phyloP scores from a whole-genome alignment of 2,888 invertebrate species.

The Macrophya alboannulata region DNA sequence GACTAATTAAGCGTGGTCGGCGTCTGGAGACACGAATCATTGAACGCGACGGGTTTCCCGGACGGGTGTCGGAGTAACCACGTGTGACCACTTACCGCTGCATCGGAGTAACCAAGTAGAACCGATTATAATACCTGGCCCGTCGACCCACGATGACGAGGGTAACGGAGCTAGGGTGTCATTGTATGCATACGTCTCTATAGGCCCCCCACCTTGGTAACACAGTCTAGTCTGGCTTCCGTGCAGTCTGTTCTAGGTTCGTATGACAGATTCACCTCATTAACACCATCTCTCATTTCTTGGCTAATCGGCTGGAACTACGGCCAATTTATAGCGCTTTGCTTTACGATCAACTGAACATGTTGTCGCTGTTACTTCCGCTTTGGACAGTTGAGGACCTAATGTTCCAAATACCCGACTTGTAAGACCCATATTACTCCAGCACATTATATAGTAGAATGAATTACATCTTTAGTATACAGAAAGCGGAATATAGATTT shows the following conservation, averaged over 20 bases:
- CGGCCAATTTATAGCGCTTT: slow-evolving; percentile 47
- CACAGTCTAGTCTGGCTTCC: slow-evolving; percentile 66
- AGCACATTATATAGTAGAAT: no score
- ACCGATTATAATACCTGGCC: slow-evolving; percentile 72
- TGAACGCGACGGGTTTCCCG: slow-evolving; percentile 60
- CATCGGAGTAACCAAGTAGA: slow-evolving; percentile 69
- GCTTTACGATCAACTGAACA: slow-evolving; percentile 37
- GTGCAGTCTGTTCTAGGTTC: slow-evolving; percentile 53
- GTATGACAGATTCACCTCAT: slow-evolving; percentile 67
- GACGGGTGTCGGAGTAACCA: slow-evolving; percentile 65
- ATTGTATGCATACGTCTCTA: slow-evolving; percentile 58
- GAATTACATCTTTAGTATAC: not conserved
- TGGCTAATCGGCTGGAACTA: slow-evolving; percentile 67
- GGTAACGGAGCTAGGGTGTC: slow-evolving; percentile 46
- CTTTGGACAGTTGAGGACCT: not conserved
- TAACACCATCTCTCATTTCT: slow-evolving; percentile 59
- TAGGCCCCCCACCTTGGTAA: slow-evolving; percentile 60
- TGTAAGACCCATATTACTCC: not conserved
- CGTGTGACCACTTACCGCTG: slow-evolving; percentile 72
- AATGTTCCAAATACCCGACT: slow-evolving; percentile 2
- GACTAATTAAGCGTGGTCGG: slow-evolving; percentile 69
- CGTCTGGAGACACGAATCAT: slow-evolving; percentile 68
- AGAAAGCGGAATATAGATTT: not conserved
- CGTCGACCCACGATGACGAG: slow-evolving; percentile 61
- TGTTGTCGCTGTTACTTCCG: slow-evolving; percentile 26